Percentiles rank a stretch among this genome's conserved stretches.
Conservation (phyloP, 2,113 vertebrate genomes). For the Aplodontia rufa region DNA sequence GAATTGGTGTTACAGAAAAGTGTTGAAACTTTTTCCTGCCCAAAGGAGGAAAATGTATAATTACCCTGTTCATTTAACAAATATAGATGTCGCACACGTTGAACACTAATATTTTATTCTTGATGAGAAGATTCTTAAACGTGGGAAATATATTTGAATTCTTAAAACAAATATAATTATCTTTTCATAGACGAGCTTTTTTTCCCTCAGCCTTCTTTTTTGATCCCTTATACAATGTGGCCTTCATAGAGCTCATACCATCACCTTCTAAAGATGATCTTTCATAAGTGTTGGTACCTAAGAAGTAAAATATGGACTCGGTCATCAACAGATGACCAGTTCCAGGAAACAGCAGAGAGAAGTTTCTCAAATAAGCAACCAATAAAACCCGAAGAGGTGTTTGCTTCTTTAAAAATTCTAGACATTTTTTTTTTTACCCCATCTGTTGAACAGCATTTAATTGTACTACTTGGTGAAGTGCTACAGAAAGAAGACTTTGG, state of each 20-base stretch:
- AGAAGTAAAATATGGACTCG: neutral
- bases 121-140: neutral
- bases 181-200: neutral
- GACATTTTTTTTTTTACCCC: slow-evolving; percentile 20
- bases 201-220: neutral
- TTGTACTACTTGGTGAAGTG: slow-evolving; percentile 24
- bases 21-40: neutral
- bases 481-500: slow-evolving; percentile 45
- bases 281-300: neutral
- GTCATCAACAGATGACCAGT: neutral
- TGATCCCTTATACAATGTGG: neutral
- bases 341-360: neutral
- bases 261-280: slow-evolving; percentile 31
- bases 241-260: neutral
- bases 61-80: slow-evolving; percentile 58
- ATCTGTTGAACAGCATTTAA: slow-evolving; percentile 25
- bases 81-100: slow-evolving; percentile 24
- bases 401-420: slow-evolving; percentile 62
- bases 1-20: slow-evolving; percentile 62
- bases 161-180: slow-evolving; percentile 32
- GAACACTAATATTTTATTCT: neutral
- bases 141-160: slow-evolving; percentile 37
- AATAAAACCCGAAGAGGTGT: slow-evolving; percentile 23
- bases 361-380: slow-evolving; percentile 15
- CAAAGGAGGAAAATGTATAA: slow-evolving; percentile 70